phyloP scores from a whole-genome alignment of 2,113 vertebrate species.

The Garra rufa region DNA sequence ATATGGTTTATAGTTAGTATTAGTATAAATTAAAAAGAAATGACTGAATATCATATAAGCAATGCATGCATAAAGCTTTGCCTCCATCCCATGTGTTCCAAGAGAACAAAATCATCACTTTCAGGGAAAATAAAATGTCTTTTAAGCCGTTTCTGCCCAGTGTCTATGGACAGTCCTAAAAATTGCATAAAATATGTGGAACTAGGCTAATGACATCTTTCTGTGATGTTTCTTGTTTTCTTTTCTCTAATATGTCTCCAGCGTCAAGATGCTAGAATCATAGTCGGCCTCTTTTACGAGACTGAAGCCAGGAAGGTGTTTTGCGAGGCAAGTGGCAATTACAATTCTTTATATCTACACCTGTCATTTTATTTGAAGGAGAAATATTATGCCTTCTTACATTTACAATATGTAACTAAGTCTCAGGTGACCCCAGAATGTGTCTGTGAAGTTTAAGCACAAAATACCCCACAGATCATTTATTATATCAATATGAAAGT shows the following conservation, averaged over 20 bases:
- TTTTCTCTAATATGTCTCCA: conserved; percentile 56
- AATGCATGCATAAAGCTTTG: too few species aligned
- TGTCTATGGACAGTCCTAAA: neutral
- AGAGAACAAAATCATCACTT: neutral
- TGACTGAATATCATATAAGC: too few species aligned
- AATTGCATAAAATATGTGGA: neutral
- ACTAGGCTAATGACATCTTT: neutral
- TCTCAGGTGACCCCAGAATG: too few species aligned
- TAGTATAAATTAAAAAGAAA: too few species aligned
- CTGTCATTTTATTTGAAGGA: neutral
- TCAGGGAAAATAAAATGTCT: neutral
- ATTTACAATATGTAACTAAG: too few species aligned
- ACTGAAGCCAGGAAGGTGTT: conserved; percentile 95
- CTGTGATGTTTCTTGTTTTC: neutral
- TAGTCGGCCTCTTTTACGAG: conserved; percentile 97
- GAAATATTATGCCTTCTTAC: too few species aligned
- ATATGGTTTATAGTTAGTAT: too few species aligned
- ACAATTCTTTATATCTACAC: neutral
- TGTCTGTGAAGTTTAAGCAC: too few species aligned
- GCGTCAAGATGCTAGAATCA: conserved; percentile 95
- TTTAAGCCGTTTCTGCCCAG: neutral
- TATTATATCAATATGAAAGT: too few species aligned
- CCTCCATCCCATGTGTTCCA: neutral
- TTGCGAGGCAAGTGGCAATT: conserved; percentile 83
- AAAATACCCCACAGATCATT: too few species aligned